A percentile compares a stretch with the other conserved stretches of the same genome.
These are phyloP conservation scores for Dicrostonyx torquatus DNA, from an alignment of 2,797 vertebrate species.

Conservation along the genomic window DNA sequence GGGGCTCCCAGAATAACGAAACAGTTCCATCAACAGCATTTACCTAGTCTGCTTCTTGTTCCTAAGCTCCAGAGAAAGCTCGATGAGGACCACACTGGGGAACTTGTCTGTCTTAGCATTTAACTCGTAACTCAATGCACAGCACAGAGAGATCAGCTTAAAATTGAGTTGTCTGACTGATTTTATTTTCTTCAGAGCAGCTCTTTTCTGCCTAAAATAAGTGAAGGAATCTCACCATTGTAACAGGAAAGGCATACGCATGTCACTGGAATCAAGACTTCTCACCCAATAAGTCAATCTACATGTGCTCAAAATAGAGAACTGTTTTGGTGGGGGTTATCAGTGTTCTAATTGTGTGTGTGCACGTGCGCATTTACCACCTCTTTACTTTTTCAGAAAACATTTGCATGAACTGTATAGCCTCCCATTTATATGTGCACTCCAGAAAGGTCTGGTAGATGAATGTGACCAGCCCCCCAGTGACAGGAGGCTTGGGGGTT, in stretches of 20 bases:
- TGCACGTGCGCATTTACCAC: neutral
- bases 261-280: neutral
- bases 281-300: neutral
- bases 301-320: neutral
- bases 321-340: neutral
- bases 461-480: neutral
- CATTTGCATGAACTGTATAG: neutral
- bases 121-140: neutral
- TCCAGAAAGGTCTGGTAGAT: neutral
- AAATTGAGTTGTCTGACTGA: neutral
- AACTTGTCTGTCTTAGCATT: neutral
- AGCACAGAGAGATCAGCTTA: neutral
- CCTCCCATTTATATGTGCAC: neutral
- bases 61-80: neutral
- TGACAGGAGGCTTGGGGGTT: neutral
- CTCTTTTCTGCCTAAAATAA: neutral
- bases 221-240: neutral
- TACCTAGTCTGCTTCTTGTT: neutral
- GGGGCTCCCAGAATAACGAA: neutral
- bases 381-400: constrained; percentile 13
- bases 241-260: neutral
- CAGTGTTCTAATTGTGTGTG: neutral
- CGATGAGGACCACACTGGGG: neutral
- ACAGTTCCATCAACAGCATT: neutral
- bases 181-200: neutral